Conservation (phyloP, 2,888 invertebrate species). For the Torymus texanus region DNA sequence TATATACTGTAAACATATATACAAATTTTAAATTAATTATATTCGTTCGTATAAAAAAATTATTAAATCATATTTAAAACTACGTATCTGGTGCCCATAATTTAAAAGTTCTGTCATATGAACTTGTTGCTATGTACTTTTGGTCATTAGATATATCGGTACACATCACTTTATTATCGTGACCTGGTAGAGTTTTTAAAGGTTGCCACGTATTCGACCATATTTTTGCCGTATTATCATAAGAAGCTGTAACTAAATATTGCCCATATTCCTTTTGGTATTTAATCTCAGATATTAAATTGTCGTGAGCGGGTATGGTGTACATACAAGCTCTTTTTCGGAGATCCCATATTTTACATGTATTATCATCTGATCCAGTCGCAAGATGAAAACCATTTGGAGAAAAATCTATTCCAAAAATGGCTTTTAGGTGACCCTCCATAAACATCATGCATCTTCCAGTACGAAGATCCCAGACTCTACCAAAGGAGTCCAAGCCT, state of each 20-base stretch:
- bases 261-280: conserved; percentile 92
- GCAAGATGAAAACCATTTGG: conserved; percentile 92
- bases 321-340: conserved; percentile 90
- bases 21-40: conserved; percentile 32
- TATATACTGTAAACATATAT: conserved; percentile 31
- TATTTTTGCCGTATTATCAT: conserved; percentile 93
- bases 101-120: conserved; percentile 98
- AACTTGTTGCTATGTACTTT: conserved; percentile 93
- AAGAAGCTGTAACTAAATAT: conserved; percentile 93
- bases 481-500: conserved; percentile 96
- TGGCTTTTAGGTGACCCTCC: conserved; percentile 95
- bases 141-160: conserved; percentile 93
- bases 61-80: conserved; percentile 7
- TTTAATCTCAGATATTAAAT: conserved; percentile 89
- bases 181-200: conserved; percentile 94
- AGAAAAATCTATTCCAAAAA: conserved; percentile 92
- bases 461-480: conserved; percentile 98
- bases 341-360: conserved; percentile 96
- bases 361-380: conserved; percentile 95
- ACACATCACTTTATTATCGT: conserved; percentile 97
- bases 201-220: conserved; percentile 99
- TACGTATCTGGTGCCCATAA: conserved; percentile 89
- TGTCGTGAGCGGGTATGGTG: conserved; percentile 97
- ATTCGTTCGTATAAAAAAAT: not conserved
- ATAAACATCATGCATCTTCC: conserved; percentile 99